These are phyloP conservation scores for Parazoanthus darwini DNA, from an alignment of 92 coral and sea anemone genomes.

Conservation along the genomic window DNA sequence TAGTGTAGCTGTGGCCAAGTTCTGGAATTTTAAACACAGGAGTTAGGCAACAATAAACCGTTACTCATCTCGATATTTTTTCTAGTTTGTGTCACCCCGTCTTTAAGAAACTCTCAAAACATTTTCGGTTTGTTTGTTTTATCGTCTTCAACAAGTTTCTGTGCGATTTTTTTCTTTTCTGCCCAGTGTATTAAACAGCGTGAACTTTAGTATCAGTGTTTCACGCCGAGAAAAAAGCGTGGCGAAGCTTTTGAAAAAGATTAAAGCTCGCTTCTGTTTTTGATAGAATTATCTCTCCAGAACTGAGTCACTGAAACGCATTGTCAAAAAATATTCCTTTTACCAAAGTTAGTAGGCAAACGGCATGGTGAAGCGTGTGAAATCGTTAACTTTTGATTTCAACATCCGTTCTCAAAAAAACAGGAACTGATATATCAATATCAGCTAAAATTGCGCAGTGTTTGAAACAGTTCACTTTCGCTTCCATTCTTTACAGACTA, in stretches of 20 bases:
- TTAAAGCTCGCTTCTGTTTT: neutral
- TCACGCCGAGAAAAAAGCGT: neutral
- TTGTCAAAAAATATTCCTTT: too few species aligned
- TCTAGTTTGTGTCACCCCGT: neutral
- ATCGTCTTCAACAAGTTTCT: neutral
- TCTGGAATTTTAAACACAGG: neutral
- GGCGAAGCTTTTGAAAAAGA: neutral
- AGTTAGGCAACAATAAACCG: neutral
- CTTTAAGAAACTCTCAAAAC: too few species aligned
- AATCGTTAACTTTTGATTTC: neutral
- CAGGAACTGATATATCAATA: neutral
- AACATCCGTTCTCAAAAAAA: too few species aligned
- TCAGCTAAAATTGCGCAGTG: neutral
- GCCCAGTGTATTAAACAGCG: neutral
- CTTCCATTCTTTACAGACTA: neutral
- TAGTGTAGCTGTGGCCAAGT: neutral
- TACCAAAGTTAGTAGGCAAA: neutral
- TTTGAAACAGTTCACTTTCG: neutral
- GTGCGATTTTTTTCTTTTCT: neutral
- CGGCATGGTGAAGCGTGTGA: neutral
- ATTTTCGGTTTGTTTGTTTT: too few species aligned
- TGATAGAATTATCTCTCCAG: neutral
- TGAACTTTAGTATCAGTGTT: neutral
- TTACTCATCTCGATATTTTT: too few species aligned
- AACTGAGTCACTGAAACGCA: too few species aligned